phyloP scores from a whole-genome alignment of 2,888 invertebrate genomes.

The Trichacis sp. region DNA sequence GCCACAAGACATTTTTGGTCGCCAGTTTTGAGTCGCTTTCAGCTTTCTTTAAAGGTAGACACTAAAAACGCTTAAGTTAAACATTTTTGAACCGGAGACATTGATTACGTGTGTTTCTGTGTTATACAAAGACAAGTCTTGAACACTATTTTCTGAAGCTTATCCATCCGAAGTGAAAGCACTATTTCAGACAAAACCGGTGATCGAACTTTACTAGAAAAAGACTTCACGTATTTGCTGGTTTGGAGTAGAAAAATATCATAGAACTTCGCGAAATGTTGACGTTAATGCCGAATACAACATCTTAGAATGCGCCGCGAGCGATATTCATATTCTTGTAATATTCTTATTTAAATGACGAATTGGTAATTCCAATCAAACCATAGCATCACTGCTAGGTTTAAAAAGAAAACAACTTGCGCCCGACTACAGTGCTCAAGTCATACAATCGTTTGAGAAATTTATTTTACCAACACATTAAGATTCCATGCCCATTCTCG shows the following conservation, averaged over 20 bases:
- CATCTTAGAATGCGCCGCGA: conserved; percentile 21
- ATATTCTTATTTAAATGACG: conserved; percentile 41
- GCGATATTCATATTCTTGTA: no score
- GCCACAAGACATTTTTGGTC: no score
- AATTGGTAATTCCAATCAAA: conserved; percentile 38
- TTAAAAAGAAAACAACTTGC: conserved; percentile 26
- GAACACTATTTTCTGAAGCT: no score
- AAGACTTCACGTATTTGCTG: conserved; percentile 28
- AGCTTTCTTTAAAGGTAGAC: no score
- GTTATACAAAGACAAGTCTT: no score
- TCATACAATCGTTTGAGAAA: conserved; percentile 30
- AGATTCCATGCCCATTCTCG: conserved; percentile 14
- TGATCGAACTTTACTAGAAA: conserved; percentile 24
- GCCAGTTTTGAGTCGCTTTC: no score
- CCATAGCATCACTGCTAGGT: conserved; percentile 25
- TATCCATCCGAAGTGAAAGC: no score
- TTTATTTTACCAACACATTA: conserved; percentile 28
- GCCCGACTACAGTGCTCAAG: conserved; percentile 19
- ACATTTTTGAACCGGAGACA: no score
- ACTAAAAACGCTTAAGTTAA: no score
- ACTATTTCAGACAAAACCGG: conserved; percentile 11
- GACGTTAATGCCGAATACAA: conserved; percentile 21
- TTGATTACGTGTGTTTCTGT: no score
- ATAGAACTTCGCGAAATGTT: no score
- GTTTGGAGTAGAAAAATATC: no score